phyloP scores from a whole-genome alignment of 2,888 invertebrate species.

The Sarcophaga caerulescens region DNA sequence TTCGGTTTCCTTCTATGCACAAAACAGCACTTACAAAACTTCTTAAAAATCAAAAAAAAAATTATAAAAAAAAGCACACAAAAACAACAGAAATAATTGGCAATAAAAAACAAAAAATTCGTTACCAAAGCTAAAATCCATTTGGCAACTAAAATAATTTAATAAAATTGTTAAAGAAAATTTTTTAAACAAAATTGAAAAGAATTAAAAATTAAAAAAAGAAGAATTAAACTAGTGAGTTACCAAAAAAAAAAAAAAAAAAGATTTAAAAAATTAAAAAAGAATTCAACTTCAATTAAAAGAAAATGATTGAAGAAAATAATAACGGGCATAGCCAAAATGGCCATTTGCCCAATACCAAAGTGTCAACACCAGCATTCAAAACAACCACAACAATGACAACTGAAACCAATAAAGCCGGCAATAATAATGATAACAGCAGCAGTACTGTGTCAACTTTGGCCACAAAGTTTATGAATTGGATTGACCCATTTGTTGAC shows the following conservation, averaged over 20 bases:
- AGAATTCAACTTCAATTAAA: constrained; percentile 2
- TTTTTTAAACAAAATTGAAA: not conserved
- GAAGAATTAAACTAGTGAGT: not conserved
- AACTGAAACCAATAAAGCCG: constrained; percentile 11
- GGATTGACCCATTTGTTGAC: constrained; percentile 76
- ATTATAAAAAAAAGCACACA: constrained; percentile 25
- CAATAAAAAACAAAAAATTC: constrained; percentile 40
- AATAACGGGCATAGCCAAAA: constrained; percentile 71
- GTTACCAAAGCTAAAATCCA: constrained; percentile 13
- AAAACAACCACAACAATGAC: constrained; percentile 22
- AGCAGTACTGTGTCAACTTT: constrained; percentile 56
- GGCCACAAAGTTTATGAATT: constrained; percentile 65
- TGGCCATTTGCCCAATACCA: constrained; percentile 51
- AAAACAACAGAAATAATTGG: constrained; percentile 25
- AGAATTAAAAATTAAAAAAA: constrained; percentile 13
- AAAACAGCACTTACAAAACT: constrained; percentile 52
- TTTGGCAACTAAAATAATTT: constrained; percentile 9
- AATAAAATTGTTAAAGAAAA: constrained; percentile 31
- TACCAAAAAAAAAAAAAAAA: constrained; percentile 31
- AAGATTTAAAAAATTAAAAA: constrained; percentile 58
- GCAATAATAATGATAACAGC: constrained; percentile 8
- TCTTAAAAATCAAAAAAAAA: constrained; percentile 17
- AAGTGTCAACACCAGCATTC: constrained; percentile 28
- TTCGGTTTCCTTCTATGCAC: constrained; percentile 44
- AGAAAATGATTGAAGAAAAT: constrained; percentile 74